Evolutionary conservation across 2,113 vertebrate species (phyloP), one percentile per base, ranked within the genome.

Genomic region (Stigmatopora argus): DNA sequence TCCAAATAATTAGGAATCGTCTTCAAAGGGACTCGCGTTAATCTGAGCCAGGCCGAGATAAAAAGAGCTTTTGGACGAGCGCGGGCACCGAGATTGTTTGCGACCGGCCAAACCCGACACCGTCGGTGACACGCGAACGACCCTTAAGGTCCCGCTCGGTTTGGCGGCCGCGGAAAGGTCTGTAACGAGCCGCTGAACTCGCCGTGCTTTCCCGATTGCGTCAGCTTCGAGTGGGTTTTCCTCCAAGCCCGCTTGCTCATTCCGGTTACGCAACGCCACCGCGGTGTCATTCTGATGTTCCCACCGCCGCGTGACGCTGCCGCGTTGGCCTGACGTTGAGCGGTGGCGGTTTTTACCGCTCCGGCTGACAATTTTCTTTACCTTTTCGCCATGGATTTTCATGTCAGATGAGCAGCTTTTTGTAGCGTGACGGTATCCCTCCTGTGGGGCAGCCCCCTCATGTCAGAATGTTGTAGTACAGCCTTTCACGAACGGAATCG

Each of bases 401-500:
- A 74, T 61, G 75, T 82, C 80, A 78, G 78, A 82, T 83, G 77
- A 82, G 84, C 80, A 73, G 85, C 82, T 87, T 86, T 49, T 17
- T 23, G 41, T 17, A 59, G 71, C 80, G 82, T 84, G 81, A 86
- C 84, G 77, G 81, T 1, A 62, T 89, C 87, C 88, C 83, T 2
- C 44, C 87, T 31, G 26, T 31, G 23, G 85, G 83, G 85, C 70
- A 81, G 70, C 79, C 77, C 80, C 79, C 64, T 68, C 83, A 71
- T 83, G 82, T 85, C 82, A 84, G 82, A 85, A 85, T 85, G 83
- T 83, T 10, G 9, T 41, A 87, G 83, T 82, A 88, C 38, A 61
- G 15, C n/a, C 17, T 31, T 55, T 26, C 5, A 26, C 52, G 26
- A 21, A 55, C 13, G 26, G 53, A 14, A 7, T 53, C 14, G 35